phyloP scores from a whole-genome alignment of 2,797 vertebrate genomes.

The Dendrocincla tyrannina region DNA sequence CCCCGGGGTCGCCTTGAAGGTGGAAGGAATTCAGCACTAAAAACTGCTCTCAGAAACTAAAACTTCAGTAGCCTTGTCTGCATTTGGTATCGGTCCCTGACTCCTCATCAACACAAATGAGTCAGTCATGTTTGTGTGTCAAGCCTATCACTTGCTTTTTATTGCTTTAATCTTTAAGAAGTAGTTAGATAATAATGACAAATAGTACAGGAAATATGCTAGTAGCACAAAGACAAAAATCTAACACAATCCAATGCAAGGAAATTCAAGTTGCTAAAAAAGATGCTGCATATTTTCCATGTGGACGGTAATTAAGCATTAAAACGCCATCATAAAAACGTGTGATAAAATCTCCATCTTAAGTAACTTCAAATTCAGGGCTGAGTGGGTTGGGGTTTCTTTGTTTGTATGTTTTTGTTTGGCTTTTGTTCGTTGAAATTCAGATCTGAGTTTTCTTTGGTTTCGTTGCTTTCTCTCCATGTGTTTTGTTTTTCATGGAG shows the following conservation, averaged over 20 bases:
- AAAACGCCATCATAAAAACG: background rate
- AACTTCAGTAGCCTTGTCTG: background rate
- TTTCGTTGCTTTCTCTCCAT: rapidly evolving
- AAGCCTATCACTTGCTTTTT: background rate
- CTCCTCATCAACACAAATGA: background rate
- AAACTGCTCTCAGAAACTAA: background rate
- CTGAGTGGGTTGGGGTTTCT: background rate
- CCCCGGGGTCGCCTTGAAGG: rapidly evolving
- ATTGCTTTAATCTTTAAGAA: background rate
- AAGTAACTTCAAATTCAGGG: background rate
- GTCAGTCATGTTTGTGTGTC: rapidly evolving
- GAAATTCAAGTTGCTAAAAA: background rate
- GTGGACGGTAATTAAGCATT: background rate
- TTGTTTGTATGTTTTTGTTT: background rate
- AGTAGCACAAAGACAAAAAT: background rate
- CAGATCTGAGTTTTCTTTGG: background rate
- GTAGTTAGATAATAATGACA: background rate
- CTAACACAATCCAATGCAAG: background rate
- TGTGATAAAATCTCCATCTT: background rate
- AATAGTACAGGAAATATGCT: background rate
- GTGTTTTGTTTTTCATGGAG: background rate
- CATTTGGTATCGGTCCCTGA: background rate
- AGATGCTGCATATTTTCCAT: background rate
- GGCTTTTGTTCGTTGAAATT: background rate
- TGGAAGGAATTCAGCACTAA: background rate